A percentile compares a stretch with the other conserved stretches of the same genome.
These are phyloP conservation scores for Gari tellinella DNA, from an alignment of 2,888 invertebrate species.

Conservation along the genomic window DNA sequence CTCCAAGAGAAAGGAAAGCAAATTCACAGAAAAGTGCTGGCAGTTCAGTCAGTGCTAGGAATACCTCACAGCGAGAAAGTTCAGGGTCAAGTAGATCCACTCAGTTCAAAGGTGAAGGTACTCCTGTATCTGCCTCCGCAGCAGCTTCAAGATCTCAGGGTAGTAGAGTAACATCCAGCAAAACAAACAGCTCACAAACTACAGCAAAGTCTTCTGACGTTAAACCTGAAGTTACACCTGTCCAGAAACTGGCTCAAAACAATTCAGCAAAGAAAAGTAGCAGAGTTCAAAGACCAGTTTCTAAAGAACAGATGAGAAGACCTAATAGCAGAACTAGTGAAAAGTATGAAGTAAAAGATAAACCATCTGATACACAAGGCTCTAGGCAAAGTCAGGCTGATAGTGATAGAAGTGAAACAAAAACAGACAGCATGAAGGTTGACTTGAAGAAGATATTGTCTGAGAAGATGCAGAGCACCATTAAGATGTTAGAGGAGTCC, in stretches of 20 bases:
- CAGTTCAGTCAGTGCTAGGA: conserved; percentile 6
- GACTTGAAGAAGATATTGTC: conserved; percentile 50
- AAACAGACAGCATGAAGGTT: not conserved
- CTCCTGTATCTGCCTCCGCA: conserved; percentile 5
- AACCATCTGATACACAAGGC: not conserved
- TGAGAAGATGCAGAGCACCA: conserved; percentile 57
- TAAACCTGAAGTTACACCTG: not conserved
- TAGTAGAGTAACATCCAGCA: conserved; percentile 26
- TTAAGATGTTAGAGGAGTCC: conserved; percentile 53
- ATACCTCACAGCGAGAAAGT: conserved; percentile 27
- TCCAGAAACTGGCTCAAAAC: not conserved
- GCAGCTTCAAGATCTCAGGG: conserved; percentile 32
- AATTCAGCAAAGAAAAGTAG: conserved; percentile 11
- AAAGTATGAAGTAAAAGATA: conserved; percentile 21
- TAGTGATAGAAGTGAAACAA: conserved; percentile 40
- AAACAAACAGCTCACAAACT: conserved; percentile 15
- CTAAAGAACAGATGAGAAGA: conserved; percentile 4
- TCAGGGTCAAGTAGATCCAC: conserved; percentile 18
- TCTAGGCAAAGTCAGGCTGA: conserved; percentile 13
- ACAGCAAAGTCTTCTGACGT: not conserved
- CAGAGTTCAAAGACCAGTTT: conserved; percentile 12
- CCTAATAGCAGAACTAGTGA: conserved; percentile 2
- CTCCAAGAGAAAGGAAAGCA: conserved; percentile 41
- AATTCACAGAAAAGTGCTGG: not conserved
- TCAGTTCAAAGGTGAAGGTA: not conserved